Evolutionary conservation across 2,888 invertebrate genomes (phyloP).

Genomic region (Pseudolycoriella hygida): DNA sequence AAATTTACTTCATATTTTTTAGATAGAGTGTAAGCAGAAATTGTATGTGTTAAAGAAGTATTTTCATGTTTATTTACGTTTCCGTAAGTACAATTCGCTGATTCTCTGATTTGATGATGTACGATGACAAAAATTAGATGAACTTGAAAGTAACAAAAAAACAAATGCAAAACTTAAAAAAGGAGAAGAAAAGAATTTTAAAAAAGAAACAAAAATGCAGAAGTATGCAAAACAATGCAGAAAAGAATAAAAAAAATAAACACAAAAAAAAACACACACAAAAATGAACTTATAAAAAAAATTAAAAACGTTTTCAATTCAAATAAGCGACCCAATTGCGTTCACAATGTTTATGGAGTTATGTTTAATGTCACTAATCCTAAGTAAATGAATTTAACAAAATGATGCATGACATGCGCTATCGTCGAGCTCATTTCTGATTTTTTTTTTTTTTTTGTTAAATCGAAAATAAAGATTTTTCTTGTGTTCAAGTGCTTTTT

Average conservation of each 20-base stretch:
- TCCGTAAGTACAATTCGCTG: no score
- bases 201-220: constrained; percentile 2
- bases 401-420: background rate
- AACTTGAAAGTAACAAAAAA: no score
- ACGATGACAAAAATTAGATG: no score
- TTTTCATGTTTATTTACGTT: no score
- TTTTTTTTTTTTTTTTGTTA: constrained; percentile 9
- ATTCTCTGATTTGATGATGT: no score
- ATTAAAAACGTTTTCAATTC: background rate
- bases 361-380: no score
- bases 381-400: background rate
- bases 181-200: background rate
- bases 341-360: no score
- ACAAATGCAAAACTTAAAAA: constrained; percentile 1
- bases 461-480: constrained; percentile 9
- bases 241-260: background rate
- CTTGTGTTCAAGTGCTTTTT: constrained; percentile 12
- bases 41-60: no score
- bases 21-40: no score
- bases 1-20: no score
- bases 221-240: background rate
- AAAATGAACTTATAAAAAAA: background rate
- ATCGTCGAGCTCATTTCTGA: background rate
- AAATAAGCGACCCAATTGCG: background rate
- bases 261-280: background rate